These are phyloP conservation scores for Scatophagus argus DNA, from an alignment of 2,113 vertebrate genomes.

Conservation along the genomic window DNA sequence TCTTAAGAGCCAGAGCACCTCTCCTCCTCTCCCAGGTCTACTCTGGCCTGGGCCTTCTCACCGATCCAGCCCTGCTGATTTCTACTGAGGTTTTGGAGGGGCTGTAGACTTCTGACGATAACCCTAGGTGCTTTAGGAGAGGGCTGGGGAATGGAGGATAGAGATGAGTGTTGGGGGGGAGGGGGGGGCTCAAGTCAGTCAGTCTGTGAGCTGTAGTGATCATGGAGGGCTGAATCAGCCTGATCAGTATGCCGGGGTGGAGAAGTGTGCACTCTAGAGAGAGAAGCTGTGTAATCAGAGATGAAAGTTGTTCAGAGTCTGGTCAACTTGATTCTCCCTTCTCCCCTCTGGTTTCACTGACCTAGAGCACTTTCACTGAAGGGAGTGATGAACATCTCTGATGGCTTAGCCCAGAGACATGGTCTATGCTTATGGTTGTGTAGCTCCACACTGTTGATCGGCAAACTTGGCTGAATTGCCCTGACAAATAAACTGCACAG, in stretches of 20 bases:
- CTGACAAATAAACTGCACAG: conserved; percentile 36
- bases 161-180: background rate
- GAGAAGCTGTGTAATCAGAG: conserved; percentile 74
- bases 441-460: conserved; percentile 35
- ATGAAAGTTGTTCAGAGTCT: conserved; percentile 75
- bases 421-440: conserved; percentile 21
- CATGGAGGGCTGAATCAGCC: conserved; percentile 51
- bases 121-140: conserved; percentile 69
- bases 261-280: conserved; percentile 68
- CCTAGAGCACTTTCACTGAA: conserved; percentile 70
- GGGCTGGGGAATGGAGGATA: conserved; percentile 39
- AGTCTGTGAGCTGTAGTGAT: conserved; percentile 63
- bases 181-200: conserved; percentile 25
- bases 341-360: conserved; percentile 66
- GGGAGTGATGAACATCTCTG: conserved; percentile 61
- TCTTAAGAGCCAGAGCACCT: conserved; percentile 77
- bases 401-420: conserved; percentile 65
- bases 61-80: conserved; percentile 71
- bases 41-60: conserved; percentile 68
- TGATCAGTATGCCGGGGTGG: conserved; percentile 71
- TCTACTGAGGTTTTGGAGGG: conserved; percentile 74
- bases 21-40: conserved; percentile 76
- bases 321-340: conserved; percentile 66
- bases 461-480: conserved; percentile 37
- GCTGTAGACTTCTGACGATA: conserved; percentile 73